Conservation (phyloP, 2,888 invertebrate species). For the Macaria notata region DNA sequence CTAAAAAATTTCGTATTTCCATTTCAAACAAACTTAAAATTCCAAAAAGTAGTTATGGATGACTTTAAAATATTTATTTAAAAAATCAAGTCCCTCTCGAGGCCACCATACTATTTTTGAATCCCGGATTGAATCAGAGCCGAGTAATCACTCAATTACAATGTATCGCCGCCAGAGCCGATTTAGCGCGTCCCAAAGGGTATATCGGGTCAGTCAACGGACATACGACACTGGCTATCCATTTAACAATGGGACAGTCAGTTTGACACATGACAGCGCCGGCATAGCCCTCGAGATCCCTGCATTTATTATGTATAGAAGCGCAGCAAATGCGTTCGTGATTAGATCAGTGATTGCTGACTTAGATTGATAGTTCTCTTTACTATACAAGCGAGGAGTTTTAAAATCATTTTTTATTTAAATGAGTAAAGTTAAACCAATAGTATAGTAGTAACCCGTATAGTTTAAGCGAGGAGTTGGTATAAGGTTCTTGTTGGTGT, state of each 20-base stretch:
- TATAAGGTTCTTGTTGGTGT: too few species aligned
- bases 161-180: constrained; percentile 42
- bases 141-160: constrained; percentile 45
- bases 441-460: too few species aligned
- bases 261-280: constrained; percentile 56
- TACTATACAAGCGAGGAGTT: too few species aligned
- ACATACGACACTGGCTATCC: constrained; percentile 56
- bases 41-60: too few species aligned
- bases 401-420: too few species aligned
- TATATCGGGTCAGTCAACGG: constrained; percentile 46
- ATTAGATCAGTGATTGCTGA: constrained; percentile 15
- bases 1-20: too few species aligned
- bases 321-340: constrained; percentile 18
- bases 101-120: too few species aligned
- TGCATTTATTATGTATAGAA: constrained; percentile 23
- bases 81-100: too few species aligned
- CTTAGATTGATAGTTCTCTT: constrained; percentile 6
- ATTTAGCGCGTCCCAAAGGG: constrained; percentile 53
- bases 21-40: too few species aligned
- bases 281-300: constrained; percentile 35
- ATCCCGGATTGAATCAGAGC: constrained; percentile 1
- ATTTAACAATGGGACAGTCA: constrained; percentile 59
- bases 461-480: too few species aligned
- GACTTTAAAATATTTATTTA: too few species aligned
- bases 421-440: too few species aligned